Conservation (phyloP, 2,797 vertebrate species). For the Sylvia borin region DNA sequence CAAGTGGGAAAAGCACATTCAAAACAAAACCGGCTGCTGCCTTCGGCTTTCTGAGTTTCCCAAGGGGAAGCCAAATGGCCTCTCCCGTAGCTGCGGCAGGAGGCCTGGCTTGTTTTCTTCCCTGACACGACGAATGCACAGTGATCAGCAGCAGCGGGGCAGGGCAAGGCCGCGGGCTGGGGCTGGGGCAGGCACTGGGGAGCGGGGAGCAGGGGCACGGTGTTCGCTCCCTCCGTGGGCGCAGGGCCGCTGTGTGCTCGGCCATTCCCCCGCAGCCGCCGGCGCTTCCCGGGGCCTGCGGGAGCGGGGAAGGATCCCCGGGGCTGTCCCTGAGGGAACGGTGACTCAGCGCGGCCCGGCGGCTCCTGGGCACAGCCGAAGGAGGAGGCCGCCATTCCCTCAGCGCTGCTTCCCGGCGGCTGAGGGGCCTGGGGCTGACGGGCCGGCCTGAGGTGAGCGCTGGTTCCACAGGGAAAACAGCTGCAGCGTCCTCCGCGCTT, state of each 20-base stretch:
- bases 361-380: not conserved
- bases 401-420: not conserved
- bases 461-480: not conserved
- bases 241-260: not conserved
- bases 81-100: not conserved
- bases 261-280: rapidly evolving
- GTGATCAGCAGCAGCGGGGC: not conserved
- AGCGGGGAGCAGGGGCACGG: too few species aligned
- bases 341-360: not conserved
- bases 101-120: not conserved
- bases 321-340: not conserved
- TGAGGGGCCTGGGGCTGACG: not conserved
- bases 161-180: rapidly evolving
- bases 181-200: not conserved
- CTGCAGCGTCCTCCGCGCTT: rapidly evolving
- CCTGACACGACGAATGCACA: not conserved
- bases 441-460: not conserved
- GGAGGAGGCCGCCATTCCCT: not conserved
- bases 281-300: too few species aligned
- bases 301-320: not conserved
- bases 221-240: not conserved
- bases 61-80: not conserved
- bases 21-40: not conserved
- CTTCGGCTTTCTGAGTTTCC: not conserved
- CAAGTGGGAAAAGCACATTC: not conserved